Evolutionary conservation across 2,113 vertebrate genomes (phyloP), one percentile per base, ranked within the genome.

Genomic region (Anthoscopus minutus): DNA sequence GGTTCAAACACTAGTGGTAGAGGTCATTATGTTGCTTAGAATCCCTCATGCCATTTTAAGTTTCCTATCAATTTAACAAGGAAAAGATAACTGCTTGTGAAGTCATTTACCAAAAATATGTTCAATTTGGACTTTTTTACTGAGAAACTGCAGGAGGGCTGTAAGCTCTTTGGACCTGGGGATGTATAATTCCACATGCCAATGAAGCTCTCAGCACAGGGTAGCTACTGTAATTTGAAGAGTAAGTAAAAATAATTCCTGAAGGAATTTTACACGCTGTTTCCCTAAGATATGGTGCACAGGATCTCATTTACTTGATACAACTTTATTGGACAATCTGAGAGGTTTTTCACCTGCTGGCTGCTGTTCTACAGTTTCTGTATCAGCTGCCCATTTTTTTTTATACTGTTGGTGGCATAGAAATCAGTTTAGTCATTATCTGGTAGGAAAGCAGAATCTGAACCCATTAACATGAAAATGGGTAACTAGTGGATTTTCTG

Each of bases 221-320:
- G 70, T 48, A 93, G 70, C 70, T 79, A 70, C 80, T 78, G 73
- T 73, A 95, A 95, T 92, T 85, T 50, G 87, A 95, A 81, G 24
- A 86, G 47, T 61, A 81, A 86, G 92, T 94, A 92, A 95, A 89
- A 93, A 53, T 78, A 86, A 93, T 66, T 88, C 92, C 86, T 72
- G 54, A 65, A 89, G 85, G 82, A 77, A 94, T 91, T 77, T 91
- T 89, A 71, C 72, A 40, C 7, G 25, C 42, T 60, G 64, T 54
- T 73, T 88, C 71, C 48, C 71, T 80, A 72, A 90, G 16, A 81
- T 28, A 61, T 84, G 42, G 79, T 62, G 37, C 47, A 64, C 38
- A 53, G 71, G 62, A 73, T 58, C 81, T 84, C 89, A 67, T 85
- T 90, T 81, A 79, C 21, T 61, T 61, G 33, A 45, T 66, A 60